Conservation (phyloP, 2,113 vertebrate genomes). For the Machaerirhynchus nigripectus region DNA sequence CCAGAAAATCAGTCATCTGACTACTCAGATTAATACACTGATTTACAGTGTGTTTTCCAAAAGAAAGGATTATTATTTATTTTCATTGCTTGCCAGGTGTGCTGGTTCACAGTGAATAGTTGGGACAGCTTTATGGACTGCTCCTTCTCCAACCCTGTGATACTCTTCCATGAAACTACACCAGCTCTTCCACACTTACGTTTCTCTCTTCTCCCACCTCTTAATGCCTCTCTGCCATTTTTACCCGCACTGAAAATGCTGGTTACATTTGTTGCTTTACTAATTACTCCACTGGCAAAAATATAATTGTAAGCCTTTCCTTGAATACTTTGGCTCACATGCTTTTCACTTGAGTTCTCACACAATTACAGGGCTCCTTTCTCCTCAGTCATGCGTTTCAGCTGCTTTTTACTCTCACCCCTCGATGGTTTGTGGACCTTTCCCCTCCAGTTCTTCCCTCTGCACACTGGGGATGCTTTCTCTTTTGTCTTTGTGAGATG, state of each 20-base stretch:
- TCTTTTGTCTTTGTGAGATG: neutral
- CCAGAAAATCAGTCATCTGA: neutral
- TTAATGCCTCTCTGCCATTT: neutral
- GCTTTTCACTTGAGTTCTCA: neutral
- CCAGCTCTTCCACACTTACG: neutral
- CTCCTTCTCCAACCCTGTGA: neutral
- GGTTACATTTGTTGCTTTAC: neutral
- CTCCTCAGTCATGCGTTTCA: neutral
- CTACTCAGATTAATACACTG: neutral
- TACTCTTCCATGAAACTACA: neutral
- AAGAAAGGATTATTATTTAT: neutral
- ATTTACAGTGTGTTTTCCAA: neutral
- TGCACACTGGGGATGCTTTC: neutral
- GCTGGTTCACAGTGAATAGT: neutral
- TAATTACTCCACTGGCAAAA: neutral
- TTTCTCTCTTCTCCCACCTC: neutral
- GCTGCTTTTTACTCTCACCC: neutral
- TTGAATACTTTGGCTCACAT: neutral
- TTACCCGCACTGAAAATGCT: neutral
- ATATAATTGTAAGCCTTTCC: neutral
- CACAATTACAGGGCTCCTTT: neutral
- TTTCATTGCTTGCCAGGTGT: neutral
- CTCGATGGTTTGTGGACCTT: neutral
- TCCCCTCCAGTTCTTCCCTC: neutral
- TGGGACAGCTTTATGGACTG: neutral